Evolutionary conservation across 2,888 invertebrate genomes (phyloP), one percentile per base, ranked within the genome.

Genomic region (Brachyptera risi): DNA sequence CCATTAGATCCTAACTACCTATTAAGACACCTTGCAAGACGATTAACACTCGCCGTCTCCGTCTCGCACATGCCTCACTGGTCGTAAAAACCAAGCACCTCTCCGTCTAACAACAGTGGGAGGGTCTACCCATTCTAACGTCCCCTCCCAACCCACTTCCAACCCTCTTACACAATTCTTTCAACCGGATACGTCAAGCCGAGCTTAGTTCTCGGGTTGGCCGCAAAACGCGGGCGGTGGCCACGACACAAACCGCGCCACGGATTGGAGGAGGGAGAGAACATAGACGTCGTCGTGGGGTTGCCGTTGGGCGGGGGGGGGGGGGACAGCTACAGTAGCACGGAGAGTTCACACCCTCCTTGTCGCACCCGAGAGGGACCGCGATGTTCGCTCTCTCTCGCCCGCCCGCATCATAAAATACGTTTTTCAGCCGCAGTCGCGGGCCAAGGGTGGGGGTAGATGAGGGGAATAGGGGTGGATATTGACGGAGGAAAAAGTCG

Each of bases 161-260:
- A 57, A 47, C 56, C 62, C 57, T 50, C 58, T 54, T 54, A 54
- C 54, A 54, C 35, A 54, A 59, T 64, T 61, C 61, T 64, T 63
- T 63, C 61, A 64, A 64, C 63, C 63, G 63, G 63, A 63, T 61
- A 58, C 60, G 56, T 38, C 37, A 59, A 54, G 58, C 59, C 63
- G 65, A 67, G 67, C 67, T 68, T 68, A 68, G 68, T 68, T 68
- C 68, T 66, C 67, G 67, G 69, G 69, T 68, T 67, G 68, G 68
- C 69, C 69, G 66, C 69, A 69, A 68, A 68, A 68, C 67, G 68
- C 68, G 67, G 67, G 67, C 67, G 66, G 67, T 68, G 68, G 68
- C 67, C 68, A 67, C 66, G 60, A 64, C 67, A 65, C 65, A 65
- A 63, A 68, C 68, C 68, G 64, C 68, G 61, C 56, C 58, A 61